Base-by-base conservation (phyloP, 2,797 vertebrate species). In the Microcaecilia unicolor region DNA sequence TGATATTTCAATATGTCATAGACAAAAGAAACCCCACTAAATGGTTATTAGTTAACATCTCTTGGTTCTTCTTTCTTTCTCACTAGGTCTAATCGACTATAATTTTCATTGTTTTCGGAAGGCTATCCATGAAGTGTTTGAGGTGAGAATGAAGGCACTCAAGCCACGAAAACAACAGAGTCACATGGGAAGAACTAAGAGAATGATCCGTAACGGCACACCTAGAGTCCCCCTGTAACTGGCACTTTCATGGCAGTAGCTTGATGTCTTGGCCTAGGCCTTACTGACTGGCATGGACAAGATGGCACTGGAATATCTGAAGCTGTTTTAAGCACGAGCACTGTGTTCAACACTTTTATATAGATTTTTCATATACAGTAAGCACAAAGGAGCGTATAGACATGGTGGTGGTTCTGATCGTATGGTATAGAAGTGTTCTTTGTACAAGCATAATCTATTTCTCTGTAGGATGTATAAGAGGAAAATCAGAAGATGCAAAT, bases 71-170 rank as follows among this genome's bases (percentile, higher is more conserved):
- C 4, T 51, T 49, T 32, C 38, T 40, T 6, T 9, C 39, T n/a
- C n/a, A n/a, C 36, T 49, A 95, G 93, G 93, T 46, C 78, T 97
- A 28, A 95, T 96, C 41, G 93, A 97, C 80, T 97, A 96, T 76
- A 97, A 97, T 77, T 97, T 97, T 67, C 91, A 95, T 71, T 97
- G 93, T 60, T 95, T 96, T 60, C 90, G 88, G 64, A 93, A 92
- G 60, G 93, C 93, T 67, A 97, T 96, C 49, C 89, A 96, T 65
- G 93, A 97, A 63, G 92, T 96, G 26, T 97, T 96, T 65, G 91
- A 95, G 46, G 90, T 97, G 27, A 86, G 90, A 20, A 76, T 93
- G 48, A 87, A 88, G 67, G 81, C 89, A 31, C 86, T 92, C 39
- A 86, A 81, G 53, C 90, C 84, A 29, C 83, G 91, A 31, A 93